phyloP scores from a whole-genome alignment of 2,888 invertebrate genomes.

The Lacanobia wlatinum region DNA sequence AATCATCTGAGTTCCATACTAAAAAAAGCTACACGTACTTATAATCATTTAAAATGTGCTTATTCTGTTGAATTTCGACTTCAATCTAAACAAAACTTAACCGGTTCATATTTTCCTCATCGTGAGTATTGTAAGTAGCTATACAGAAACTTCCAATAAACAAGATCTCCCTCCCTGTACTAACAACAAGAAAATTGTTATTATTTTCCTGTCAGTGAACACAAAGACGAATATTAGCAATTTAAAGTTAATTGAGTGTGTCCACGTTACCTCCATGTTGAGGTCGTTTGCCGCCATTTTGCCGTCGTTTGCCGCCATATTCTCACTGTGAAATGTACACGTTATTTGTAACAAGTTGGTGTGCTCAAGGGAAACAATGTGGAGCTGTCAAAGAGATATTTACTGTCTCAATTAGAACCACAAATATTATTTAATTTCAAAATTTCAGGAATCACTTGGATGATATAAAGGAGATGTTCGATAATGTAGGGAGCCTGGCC shows the following conservation, averaged over 20 bases:
- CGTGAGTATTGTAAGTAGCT: too few relatives aligned
- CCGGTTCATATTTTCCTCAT: too few relatives aligned
- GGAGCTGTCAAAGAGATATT: conserved; percentile 9
- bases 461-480: too few relatives aligned
- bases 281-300: neutral
- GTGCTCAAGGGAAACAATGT: conserved; percentile 8
- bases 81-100: neutral
- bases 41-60: neutral
- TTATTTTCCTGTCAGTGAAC: conserved; percentile 24
- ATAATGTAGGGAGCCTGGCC: too few relatives aligned
- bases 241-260: conserved; percentile 44
- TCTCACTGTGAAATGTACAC: conserved; percentile 9
- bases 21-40: neutral
- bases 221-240: conserved; percentile 38
- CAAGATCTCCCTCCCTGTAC: too few relatives aligned
- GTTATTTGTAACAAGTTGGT: conserved; percentile 23
- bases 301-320: neutral
- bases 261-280: neutral
- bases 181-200: conserved; percentile 4
- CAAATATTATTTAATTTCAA: neutral
- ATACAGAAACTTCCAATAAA: neutral
- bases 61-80: neutral
- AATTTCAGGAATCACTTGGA: neutral
- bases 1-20: too few relatives aligned
- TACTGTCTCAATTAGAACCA: neutral